Evolutionary conservation across 2,113 vertebrate genomes (phyloP), one percentile per base, ranked within the genome.

Genomic region (Dissostichus mawsoni): DNA sequence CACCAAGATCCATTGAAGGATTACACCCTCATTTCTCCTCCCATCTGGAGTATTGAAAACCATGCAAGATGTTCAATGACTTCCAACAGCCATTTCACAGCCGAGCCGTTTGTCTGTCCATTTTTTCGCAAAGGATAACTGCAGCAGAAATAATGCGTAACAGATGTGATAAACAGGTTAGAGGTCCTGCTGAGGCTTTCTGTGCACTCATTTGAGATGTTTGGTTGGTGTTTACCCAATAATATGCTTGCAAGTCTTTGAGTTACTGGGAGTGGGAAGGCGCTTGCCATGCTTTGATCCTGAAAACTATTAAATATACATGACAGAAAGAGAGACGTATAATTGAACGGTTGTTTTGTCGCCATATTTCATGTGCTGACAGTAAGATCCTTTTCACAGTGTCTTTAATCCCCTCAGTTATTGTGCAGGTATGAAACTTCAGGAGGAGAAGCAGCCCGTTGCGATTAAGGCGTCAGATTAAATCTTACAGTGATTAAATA

Each of bases 1-100:
- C 81, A 78, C 78, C 45, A 48, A 90, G 87, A 94, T 94, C 80
- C 84, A 87, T 89, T 86, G 86, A 86, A 81, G 93, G 92, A 94
- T 95, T 93, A 94, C 88, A 81, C 79, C 83, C 87, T 90, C 88
- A 65, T 93, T 93, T 95, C 92, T 89, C 88, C 76, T 75, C 80
- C 85, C 87, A 90, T 93, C 92, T 91, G 70, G 50, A 77, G 76
- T 83, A 93, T 82, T 89, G 84, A 90, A 90, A 94, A 90, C 85
- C 88, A 83, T 20, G 78, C 69, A 69, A 91, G 87, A 89, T 90
- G 90, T 83, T 93, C 90, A 86, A 83, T 85, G 91, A 82, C 82
- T 92, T 90, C 87, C 80, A 76, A 88, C 87, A 92, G 89, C 87
- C 86, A 91, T 93, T 94, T 94, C 91, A 93, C 91, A 92, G 91